These are phyloP conservation scores for Procambarus virginalis DNA, from an alignment of 1,140 invertebrate species.

Conservation along the genomic window DNA sequence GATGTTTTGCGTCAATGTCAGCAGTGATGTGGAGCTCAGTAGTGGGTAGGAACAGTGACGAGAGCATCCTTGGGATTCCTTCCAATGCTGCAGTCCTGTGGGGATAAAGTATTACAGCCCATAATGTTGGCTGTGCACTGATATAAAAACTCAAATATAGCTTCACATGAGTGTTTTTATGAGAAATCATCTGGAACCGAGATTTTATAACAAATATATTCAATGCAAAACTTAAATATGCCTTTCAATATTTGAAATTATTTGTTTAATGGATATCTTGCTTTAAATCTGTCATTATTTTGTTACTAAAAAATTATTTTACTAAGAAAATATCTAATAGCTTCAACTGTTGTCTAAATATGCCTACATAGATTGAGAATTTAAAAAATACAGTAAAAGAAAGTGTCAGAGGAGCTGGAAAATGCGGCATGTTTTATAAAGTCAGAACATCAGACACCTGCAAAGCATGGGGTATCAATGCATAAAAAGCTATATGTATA, in stretches of 20 bases:
- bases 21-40: slow-evolving; percentile 13
- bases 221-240: not conserved
- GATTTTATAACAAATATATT: not conserved
- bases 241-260: not conserved
- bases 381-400: not conserved
- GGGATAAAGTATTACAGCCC: slow-evolving; percentile 33
- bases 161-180: not conserved
- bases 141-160: not conserved
- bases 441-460: not conserved
- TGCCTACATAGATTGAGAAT: no score
- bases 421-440: not conserved
- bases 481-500: not conserved
- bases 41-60: slow-evolving; percentile 35
- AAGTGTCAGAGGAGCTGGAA: not conserved
- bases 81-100: slow-evolving; percentile 41
- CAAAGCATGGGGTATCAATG: not conserved
- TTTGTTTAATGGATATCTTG: not conserved
- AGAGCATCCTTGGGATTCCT: slow-evolving; percentile 45
- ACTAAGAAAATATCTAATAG: no score
- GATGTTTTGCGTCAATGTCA: not conserved
- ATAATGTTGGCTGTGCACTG: slow-evolving; percentile 22
- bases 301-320: not conserved
- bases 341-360: no score
- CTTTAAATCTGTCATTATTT: not conserved
- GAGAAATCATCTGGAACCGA: not conserved